Percentiles rank a stretch among this genome's conserved stretches.
Evolutionary conservation across 2,888 invertebrate species (phyloP).

Genomic region (Drosophila tripunctata): DNA sequence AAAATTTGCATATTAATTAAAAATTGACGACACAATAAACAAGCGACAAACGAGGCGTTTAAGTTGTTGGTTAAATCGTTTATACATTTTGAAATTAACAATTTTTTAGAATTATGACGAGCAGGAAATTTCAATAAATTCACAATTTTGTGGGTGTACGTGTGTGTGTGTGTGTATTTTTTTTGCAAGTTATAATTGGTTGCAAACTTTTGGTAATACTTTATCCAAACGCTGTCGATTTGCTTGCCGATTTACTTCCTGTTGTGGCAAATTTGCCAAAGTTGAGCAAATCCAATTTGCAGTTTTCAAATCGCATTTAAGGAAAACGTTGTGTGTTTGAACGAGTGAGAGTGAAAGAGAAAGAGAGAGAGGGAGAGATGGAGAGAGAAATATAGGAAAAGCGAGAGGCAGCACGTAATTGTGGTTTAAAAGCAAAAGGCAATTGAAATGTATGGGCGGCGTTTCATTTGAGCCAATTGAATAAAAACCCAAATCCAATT

Average conservation of each 20-base stretch:
- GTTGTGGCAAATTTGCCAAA: slow-evolving; percentile 41
- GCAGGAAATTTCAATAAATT: slow-evolving; percentile 12
- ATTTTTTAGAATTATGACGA: slow-evolving; percentile 1
- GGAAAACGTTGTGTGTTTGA: slow-evolving; percentile 1
- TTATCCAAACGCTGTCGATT: slow-evolving; percentile 53
- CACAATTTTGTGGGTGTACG: neutral
- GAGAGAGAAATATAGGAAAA: neutral
- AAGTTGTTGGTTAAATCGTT: neutral
- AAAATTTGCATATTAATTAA: slow-evolving; percentile 79
- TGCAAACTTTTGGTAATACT: slow-evolving; percentile 63
- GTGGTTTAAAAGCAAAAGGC: slow-evolving; percentile 40
- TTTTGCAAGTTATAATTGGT: slow-evolving; percentile 73
- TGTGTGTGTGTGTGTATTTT: neutral
- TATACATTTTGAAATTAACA: neutral
- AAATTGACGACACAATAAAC: slow-evolving; percentile 58
- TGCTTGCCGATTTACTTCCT: slow-evolving; percentile 32
- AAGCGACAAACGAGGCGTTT: slow-evolving; percentile 21
- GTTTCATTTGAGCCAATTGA: slow-evolving; percentile 60
- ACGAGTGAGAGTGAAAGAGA: neutral
- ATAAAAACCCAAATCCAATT: slow-evolving; percentile 48
- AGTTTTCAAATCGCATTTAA: slow-evolving; percentile 55
- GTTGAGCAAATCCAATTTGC: slow-evolving; percentile 71
- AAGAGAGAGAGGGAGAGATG: neutral
- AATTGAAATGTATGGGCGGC: slow-evolving; percentile 23
- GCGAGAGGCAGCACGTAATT: slow-evolving; percentile 14